phyloP scores from a whole-genome alignment of 2,888 invertebrate species.

The Caenorhabditis panamensis region DNA sequence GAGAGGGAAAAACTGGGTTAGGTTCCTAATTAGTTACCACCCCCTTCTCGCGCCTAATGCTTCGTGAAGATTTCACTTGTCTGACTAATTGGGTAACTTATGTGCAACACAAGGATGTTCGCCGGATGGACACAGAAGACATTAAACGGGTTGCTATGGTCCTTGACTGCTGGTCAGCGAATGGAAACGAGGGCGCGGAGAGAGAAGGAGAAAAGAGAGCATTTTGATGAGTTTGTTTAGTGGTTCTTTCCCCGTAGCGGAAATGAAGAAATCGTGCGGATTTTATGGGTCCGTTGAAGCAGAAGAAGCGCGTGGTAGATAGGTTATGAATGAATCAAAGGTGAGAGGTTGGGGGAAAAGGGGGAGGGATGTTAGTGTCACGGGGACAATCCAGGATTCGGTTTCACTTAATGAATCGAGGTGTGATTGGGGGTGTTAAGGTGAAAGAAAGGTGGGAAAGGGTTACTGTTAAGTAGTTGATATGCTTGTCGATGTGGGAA shows the following conservation, averaged over 20 bases:
- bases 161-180: conserved; percentile 24
- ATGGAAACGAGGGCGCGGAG: conserved; percentile 16
- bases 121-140: neutral
- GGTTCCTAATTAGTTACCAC: conserved; percentile 53
- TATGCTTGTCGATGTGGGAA: neutral
- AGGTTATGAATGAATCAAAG: conserved; percentile 22
- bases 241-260: conserved; percentile 24
- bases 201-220: conserved; percentile 4
- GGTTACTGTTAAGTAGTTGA: neutral
- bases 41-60: conserved; percentile 1
- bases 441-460: neutral
- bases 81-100: conserved; percentile 28
- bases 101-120: conserved; percentile 34
- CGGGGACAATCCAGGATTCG: neutral
- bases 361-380: neutral
- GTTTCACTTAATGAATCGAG: conserved; percentile 5
- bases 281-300: conserved; percentile 37
- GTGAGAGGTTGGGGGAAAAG: conserved; percentile 2
- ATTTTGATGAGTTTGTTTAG: conserved; percentile 43
- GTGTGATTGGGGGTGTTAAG: neutral
- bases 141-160: conserved; percentile 51
- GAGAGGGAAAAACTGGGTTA: conserved; percentile 48
- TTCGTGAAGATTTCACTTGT: conserved; percentile 13
- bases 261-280: neutral
- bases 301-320: conserved; percentile 3